phyloP scores from a whole-genome alignment of 2,797 vertebrate species.

The Tokudaia muenninki region DNA sequence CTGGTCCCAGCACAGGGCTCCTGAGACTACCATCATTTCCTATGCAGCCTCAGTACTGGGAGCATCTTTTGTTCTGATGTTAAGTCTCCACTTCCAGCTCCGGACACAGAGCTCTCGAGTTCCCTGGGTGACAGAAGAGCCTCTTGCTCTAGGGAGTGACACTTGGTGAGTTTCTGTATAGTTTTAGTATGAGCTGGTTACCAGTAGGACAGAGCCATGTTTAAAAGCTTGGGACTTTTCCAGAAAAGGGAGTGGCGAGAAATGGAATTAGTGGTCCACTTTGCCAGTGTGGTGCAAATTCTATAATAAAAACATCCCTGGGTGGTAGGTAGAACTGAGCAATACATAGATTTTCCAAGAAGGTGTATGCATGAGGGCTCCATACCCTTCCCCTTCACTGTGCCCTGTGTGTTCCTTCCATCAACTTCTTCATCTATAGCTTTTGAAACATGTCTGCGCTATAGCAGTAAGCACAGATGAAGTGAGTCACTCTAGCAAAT shows the following conservation, averaged over 20 bases:
- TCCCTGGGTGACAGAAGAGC: not conserved
- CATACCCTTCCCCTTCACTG: not conserved
- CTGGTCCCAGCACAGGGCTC: not conserved
- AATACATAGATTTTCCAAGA: rapidly evolving
- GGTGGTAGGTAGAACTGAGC: not conserved
- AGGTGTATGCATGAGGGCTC: too few relatives aligned
- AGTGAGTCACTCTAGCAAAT: not conserved
- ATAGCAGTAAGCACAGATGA: too few relatives aligned
- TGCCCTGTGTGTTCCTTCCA: not conserved
- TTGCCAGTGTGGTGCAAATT: too few relatives aligned
- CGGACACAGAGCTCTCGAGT: not conserved
- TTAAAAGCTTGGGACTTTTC: not conserved
- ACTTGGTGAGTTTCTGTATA: not conserved
- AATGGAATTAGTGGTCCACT: not conserved
- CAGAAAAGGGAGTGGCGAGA: not conserved
- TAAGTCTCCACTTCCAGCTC: not conserved
- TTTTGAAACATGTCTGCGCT: not conserved
- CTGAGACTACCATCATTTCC: not conserved
- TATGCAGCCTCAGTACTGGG: too few relatives aligned
- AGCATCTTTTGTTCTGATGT: not conserved
- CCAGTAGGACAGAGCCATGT: not conserved
- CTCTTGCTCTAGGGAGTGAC: not conserved
- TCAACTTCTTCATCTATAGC: not conserved
- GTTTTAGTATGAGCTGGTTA: not conserved
- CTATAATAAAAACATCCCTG: not conserved